Percentiles rank a stretch among this genome's conserved stretches.
These are phyloP conservation scores for Oxystoma pomonae DNA, from an alignment of 2,888 invertebrate genomes.

Conservation along the genomic window DNA sequence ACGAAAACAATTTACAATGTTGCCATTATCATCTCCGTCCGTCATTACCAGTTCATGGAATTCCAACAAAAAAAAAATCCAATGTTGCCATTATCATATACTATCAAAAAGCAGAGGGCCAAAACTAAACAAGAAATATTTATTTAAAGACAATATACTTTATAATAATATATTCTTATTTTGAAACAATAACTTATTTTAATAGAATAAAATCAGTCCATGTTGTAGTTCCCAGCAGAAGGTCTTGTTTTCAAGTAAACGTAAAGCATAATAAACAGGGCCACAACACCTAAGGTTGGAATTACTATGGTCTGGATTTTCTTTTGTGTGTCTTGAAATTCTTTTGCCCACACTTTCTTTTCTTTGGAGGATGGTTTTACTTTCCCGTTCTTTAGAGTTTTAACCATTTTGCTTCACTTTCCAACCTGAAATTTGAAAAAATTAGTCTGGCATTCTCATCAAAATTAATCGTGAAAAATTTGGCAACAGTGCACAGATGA, in stretches of 20 bases:
- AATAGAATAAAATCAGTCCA: constrained; percentile 28
- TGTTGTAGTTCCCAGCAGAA: constrained; percentile 24
- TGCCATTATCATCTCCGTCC: too few relatives aligned
- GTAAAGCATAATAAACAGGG: constrained; percentile 68
- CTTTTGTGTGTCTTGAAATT: constrained; percentile 74
- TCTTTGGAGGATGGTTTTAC: constrained; percentile 80
- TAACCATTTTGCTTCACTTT: constrained; percentile 52
- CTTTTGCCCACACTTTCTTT: constrained; percentile 79
- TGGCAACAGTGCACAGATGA: not conserved
- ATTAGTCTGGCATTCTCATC: not conserved
- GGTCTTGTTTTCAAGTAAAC: constrained; percentile 79
- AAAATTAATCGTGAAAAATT: not conserved
- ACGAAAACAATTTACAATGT: too few relatives aligned
- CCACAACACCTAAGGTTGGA: constrained; percentile 67
- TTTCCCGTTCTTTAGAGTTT: constrained; percentile 69
- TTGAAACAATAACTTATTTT: constrained; percentile 22
- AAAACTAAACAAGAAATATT: too few relatives aligned
- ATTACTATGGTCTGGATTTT: constrained; percentile 74
- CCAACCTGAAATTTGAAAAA: not conserved
- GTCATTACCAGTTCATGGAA: too few relatives aligned
- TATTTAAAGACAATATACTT: too few relatives aligned
- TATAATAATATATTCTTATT: too few relatives aligned
- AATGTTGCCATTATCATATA: too few relatives aligned
- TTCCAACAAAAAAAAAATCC: too few relatives aligned
- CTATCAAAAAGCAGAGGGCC: too few relatives aligned